These are phyloP conservation scores for Dynastes maya DNA, from an alignment of 2,888 invertebrate species.

Conservation along the genomic window DNA sequence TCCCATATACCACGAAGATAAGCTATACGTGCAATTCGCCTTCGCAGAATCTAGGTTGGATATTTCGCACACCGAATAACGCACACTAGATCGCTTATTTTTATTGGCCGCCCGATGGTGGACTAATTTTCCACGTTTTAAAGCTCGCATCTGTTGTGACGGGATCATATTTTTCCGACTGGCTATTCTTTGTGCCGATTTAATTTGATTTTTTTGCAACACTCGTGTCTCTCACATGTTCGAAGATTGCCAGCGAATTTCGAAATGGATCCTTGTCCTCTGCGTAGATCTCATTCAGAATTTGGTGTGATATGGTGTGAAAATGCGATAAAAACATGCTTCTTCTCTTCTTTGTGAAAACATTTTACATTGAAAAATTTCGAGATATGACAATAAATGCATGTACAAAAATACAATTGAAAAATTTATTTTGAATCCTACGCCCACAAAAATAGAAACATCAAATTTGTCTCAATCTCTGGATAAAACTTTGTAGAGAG, in stretches of 20 bases:
- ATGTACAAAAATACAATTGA: too few species aligned
- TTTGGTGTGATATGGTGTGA: too few species aligned
- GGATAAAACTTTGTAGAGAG: too few species aligned
- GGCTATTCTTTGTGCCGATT: not conserved
- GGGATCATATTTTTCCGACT: not conserved
- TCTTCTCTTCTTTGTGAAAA: too few species aligned
- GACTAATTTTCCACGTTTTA: slow-evolving; percentile 31
- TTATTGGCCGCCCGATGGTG: slow-evolving; percentile 23
- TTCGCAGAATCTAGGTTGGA: slow-evolving; percentile 37
- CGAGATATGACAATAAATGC: too few species aligned
- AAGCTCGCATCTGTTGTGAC: slow-evolving; percentile 11
- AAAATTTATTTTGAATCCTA: too few species aligned
- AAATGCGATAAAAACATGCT: too few species aligned
- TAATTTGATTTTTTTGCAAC: slow-evolving; percentile 1
- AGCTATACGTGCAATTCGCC: not conserved
- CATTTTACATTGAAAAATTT: too few species aligned
- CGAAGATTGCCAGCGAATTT: not conserved
- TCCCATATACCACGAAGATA: slow-evolving; percentile 1
- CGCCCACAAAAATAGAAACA: too few species aligned
- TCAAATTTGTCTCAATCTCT: too few species aligned
- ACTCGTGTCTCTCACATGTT: not conserved
- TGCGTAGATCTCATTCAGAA: not conserved
- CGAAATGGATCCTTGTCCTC: not conserved
- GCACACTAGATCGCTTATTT: slow-evolving; percentile 24
- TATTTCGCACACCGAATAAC: slow-evolving; percentile 17